Evolutionary conservation across 2,888 invertebrate genomes (phyloP).

Genomic region (Sphaeridia pumilis): DNA sequence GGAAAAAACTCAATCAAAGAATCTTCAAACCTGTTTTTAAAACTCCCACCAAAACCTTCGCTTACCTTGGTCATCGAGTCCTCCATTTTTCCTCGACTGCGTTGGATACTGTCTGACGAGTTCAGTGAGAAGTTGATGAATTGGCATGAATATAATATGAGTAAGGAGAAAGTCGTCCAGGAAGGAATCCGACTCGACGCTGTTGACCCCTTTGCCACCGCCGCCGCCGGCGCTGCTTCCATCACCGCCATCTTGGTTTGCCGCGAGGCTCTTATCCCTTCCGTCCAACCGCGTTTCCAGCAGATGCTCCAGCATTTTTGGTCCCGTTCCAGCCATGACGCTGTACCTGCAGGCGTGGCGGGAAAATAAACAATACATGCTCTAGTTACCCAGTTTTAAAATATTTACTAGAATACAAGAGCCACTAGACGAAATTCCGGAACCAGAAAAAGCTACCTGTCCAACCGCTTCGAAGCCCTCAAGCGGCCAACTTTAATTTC

Average conservation of each 20-base stretch:
- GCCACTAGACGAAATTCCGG: too few species aligned
- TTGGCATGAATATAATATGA: conserved; percentile 70
- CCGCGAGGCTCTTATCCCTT: conserved; percentile 40
- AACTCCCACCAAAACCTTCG: too few species aligned
- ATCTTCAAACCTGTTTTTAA: too few species aligned
- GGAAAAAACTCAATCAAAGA: too few species aligned
- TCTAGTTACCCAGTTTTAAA: too few species aligned
- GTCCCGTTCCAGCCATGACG: conserved; percentile 74
- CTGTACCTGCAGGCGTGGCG: conserved; percentile 51
- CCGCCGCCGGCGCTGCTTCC: background rate
- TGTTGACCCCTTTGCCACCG: conserved; percentile 21
- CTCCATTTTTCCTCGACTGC: too few species aligned
- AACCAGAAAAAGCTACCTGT: too few species aligned
- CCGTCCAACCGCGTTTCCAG: conserved; percentile 64
- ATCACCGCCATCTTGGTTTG: conserved; percentile 29
- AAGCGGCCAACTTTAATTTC: too few species aligned
- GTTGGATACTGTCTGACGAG: conserved; percentile 67
- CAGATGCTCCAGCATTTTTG: conserved; percentile 75
- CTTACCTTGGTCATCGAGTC: too few species aligned
- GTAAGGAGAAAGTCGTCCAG: conserved; percentile 72
- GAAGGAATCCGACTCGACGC: conserved; percentile 52
- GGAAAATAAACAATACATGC: conserved; percentile 10
- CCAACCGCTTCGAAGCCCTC: too few species aligned
- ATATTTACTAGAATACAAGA: too few species aligned
- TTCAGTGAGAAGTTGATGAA: conserved; percentile 58